Conservation (phyloP, 2,113 vertebrate species). For the Asarcornis scutulata region DNA sequence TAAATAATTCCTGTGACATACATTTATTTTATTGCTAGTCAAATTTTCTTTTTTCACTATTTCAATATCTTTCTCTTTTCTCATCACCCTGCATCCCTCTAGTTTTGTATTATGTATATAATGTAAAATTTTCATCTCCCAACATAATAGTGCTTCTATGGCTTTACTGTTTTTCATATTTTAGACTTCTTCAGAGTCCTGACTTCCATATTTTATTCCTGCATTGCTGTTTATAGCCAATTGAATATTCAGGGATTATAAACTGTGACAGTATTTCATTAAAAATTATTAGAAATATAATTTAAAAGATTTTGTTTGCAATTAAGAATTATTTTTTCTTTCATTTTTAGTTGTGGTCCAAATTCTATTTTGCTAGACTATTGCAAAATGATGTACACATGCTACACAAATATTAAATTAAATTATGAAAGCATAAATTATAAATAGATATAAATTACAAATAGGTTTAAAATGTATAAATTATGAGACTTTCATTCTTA, state of each 20-base stretch:
- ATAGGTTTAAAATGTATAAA: too few species aligned
- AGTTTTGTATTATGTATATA: neutral
- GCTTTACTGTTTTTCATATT: neutral
- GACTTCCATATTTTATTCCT: neutral
- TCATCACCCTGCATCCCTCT: neutral
- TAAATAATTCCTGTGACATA: neutral
- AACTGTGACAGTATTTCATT: neutral
- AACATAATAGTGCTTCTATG: neutral
- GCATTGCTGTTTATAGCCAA: neutral
- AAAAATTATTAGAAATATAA: neutral
- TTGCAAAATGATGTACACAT: accelerated
- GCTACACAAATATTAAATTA: neutral
- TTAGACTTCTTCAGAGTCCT: neutral
- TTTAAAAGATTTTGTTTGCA: neutral
- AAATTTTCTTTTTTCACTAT: neutral
- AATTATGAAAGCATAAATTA: neutral
- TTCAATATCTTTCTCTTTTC: neutral
- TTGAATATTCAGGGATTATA: neutral
- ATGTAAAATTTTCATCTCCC: neutral
- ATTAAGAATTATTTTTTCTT: neutral
- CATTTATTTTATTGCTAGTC: neutral
- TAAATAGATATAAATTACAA: too few species aligned
- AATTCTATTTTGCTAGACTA: neutral
- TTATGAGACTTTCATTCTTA: neutral
- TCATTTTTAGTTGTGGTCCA: neutral